Evolutionary conservation across 1,140 invertebrate genomes (phyloP), one percentile per base, ranked within the genome.

Genomic region (Mactra quadrangularis): DNA sequence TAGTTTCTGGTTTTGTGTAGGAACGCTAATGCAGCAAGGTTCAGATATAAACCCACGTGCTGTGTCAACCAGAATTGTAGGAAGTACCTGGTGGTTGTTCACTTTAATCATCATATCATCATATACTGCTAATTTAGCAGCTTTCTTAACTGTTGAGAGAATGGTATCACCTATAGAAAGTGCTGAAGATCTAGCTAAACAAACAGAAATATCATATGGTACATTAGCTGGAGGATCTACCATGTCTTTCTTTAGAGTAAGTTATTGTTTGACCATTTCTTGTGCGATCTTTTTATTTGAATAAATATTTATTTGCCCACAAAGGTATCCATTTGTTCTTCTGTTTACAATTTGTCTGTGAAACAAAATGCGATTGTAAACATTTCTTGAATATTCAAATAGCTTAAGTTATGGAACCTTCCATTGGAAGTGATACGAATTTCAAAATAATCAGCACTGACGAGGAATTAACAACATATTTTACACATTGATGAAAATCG

Each of bases 101-200:
- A 99, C 98, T 0, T 94, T 99, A 22, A 99, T 99, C 90, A 98
- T 99, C 90, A 98, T 99, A 79, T 98, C 98, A 0, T 98, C 98
- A 25, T 99, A 99, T 92, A 99, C 98, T 1, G 98, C 98, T 15
- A 99, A 99, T 94, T 94, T 99, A 83, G 98, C 98, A 3, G 98
- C 98, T 2, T 99, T 99, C 92, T 94, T 99, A 17, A 99, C 98
- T 0, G 98, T 99, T 11, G 98, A 98, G 93, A 94, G 97, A 68
- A 99, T 98, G 95, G 98, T 98, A 75, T 97, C 98, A 17, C 98
- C 98, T 0, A 99, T 99, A 74, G 97, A 99, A 93, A 98, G 96
- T 89, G 97, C 97, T 0, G 97, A 98, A 22, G 98, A 99, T 92
- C 93, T 99, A 38, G 97, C 98, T 0, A 96, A 97, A 75, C 98